Conservation (phyloP, 2,888 invertebrate species). For the Amiota communis region DNA sequence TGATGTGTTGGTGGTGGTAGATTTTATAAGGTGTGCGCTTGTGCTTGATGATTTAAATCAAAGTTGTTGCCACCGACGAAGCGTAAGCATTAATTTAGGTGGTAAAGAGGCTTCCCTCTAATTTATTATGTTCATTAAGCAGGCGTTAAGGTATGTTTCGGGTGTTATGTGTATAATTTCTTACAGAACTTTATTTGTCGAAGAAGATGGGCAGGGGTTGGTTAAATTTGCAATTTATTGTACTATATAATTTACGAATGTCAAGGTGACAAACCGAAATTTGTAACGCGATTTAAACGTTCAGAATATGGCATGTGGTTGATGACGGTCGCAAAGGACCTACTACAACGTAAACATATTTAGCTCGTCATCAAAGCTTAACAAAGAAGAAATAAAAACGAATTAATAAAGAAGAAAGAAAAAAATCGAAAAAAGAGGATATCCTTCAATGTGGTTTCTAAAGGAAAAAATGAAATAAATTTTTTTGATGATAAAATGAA, state of each 20-base stretch:
- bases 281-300: slow-evolving; percentile 46
- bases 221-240: slow-evolving; percentile 2
- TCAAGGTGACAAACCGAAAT: slow-evolving; percentile 65
- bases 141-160: slow-evolving; percentile 58
- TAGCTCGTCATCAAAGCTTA: too few species aligned
- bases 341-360: too few species aligned
- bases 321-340: too few species aligned
- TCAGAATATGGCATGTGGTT: too few species aligned
- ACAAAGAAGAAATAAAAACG: too few species aligned
- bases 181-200: slow-evolving; percentile 14
- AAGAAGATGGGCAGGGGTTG: background rate
- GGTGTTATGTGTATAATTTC: background rate
- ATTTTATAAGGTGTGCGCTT: slow-evolving; percentile 2
- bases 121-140: slow-evolving; percentile 67
- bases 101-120: slow-evolving; percentile 54
- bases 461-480: too few species aligned
- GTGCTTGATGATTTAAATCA: slow-evolving; percentile 1
- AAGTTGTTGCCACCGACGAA: slow-evolving; percentile 19
- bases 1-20: background rate
- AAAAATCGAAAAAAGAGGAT: too few species aligned
- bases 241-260: slow-evolving; percentile 40
- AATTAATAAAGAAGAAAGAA: too few species aligned
- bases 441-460: too few species aligned
- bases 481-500: too few species aligned
- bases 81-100: slow-evolving; percentile 7